A percentile compares a stretch with the other conserved stretches of the same genome.
Evolutionary conservation across 2,888 invertebrate species (phyloP).

Genomic region (Acleris cristana): DNA sequence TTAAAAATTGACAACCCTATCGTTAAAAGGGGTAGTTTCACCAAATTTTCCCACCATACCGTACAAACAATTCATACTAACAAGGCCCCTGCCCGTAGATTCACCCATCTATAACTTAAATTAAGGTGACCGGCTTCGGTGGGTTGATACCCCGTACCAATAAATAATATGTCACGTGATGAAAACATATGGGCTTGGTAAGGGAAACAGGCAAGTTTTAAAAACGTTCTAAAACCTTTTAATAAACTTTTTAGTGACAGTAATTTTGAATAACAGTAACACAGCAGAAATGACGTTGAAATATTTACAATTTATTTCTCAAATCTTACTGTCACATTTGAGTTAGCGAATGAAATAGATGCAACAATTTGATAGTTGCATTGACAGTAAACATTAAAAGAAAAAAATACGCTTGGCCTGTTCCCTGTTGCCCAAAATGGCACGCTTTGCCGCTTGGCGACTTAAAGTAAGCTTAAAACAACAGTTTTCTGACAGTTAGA

Average conservation of each 20-base stretch:
- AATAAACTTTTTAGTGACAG: too few species aligned
- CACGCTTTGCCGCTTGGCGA: slow-evolving; percentile 73
- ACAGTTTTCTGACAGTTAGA: slow-evolving; percentile 5
- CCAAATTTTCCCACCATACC: too few species aligned
- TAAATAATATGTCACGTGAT: slow-evolving; percentile 73
- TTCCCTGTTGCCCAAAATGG: slow-evolving; percentile 59
- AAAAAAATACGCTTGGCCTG: slow-evolving; percentile 32
- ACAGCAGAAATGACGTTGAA: too few species aligned
- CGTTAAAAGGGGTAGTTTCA: too few species aligned
- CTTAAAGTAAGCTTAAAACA: slow-evolving; percentile 51
- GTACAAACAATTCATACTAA: too few species aligned
- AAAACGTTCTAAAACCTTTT: too few species aligned
- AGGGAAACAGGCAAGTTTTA: slow-evolving; percentile 10
- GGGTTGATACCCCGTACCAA: slow-evolving; percentile 63
- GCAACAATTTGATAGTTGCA: too few species aligned
- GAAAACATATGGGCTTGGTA: slow-evolving; percentile 59
- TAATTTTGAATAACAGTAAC: too few species aligned
- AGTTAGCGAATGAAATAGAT: too few species aligned
- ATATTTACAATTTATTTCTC: too few species aligned
- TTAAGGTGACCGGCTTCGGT: slow-evolving; percentile 76
- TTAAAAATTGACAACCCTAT: too few species aligned
- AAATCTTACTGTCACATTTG: too few species aligned
- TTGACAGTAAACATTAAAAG: not conserved
- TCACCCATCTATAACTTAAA: slow-evolving; percentile 60
- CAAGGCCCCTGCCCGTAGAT: slow-evolving; percentile 2